Evolutionary conservation across 2,888 invertebrate genomes (phyloP).

Genomic region (Acleris laterana): DNA sequence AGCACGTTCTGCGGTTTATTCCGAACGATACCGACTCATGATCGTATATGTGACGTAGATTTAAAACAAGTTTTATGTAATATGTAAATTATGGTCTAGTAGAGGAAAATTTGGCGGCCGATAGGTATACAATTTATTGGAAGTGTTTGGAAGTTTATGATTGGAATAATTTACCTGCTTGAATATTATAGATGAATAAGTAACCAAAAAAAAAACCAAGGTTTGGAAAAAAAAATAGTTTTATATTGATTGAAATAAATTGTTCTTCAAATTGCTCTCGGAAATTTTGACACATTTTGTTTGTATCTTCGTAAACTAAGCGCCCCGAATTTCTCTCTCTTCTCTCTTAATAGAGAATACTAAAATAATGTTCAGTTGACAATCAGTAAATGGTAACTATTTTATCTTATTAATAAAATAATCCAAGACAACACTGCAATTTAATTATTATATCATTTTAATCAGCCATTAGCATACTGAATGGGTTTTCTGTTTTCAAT

Average conservation of each 20-base stretch:
- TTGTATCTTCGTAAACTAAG: too few relatives aligned
- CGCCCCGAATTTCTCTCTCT: too few relatives aligned
- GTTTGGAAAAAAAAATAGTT: too few relatives aligned
- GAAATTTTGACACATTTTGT: too few relatives aligned
- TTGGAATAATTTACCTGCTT: background rate
- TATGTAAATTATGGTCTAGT: slow-evolving; percentile 25
- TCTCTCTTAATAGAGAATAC: too few relatives aligned
- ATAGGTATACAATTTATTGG: slow-evolving; percentile 5
- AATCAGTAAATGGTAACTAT: too few relatives aligned
- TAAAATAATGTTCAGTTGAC: too few relatives aligned
- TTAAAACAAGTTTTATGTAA: slow-evolving; percentile 20
- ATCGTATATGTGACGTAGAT: slow-evolving; percentile 7
- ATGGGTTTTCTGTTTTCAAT: slow-evolving; percentile 35
- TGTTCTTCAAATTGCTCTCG: too few relatives aligned
- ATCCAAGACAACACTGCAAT: slow-evolving; percentile 9
- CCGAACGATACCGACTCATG: slow-evolving; percentile 12
- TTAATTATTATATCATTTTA: slow-evolving; percentile 25
- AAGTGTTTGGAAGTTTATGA: slow-evolving; percentile 8
- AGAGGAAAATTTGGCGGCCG: slow-evolving; percentile 21
- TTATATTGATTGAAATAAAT: too few relatives aligned
- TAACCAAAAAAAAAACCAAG: too few relatives aligned
- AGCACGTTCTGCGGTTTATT: slow-evolving; percentile 26
- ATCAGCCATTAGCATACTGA: slow-evolving; percentile 29
- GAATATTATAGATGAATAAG: background rate
- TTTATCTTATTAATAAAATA: background rate